Conservation (phyloP, 2,888 invertebrate genomes). For the Meteorus colon region DNA sequence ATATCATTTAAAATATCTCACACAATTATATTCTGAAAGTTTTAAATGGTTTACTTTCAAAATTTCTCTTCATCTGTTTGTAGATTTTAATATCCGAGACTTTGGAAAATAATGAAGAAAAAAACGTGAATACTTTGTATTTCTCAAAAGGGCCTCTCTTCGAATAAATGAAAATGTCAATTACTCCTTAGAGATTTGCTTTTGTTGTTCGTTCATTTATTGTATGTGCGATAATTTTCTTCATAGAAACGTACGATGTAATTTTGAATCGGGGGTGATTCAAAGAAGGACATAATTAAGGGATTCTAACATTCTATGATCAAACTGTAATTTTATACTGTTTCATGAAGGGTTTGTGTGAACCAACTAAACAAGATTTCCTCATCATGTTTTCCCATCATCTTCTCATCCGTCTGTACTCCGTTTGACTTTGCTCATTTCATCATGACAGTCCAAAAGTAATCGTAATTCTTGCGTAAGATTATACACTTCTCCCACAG, state of each 20-base stretch:
- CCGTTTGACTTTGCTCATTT: neutral
- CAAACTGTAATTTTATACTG: conserved; percentile 18
- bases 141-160: too few relatives aligned
- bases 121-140: too few relatives aligned
- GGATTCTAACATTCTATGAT: conserved; percentile 24
- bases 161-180: too few relatives aligned
- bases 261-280: conserved; percentile 15
- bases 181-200: neutral
- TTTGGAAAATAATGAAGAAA: too few relatives aligned
- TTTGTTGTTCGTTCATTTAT: neutral
- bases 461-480: conserved; percentile 10
- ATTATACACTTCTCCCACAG: conserved; percentile 16
- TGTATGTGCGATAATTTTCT: too few relatives aligned
- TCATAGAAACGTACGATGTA: neutral
- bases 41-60: too few relatives aligned
- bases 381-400: conserved; percentile 2
- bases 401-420: conserved; percentile 21
- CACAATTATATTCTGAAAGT: too few relatives aligned
- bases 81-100: too few relatives aligned
- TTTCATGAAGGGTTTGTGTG: neutral
- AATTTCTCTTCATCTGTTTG: too few relatives aligned
- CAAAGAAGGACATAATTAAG: conserved; percentile 26
- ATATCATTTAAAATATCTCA: too few relatives aligned
- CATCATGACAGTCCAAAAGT: conserved; percentile 8
- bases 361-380: conserved; percentile 25